phyloP scores from a whole-genome alignment of 2,888 invertebrate genomes.

The Leptopilina drosophilae region DNA sequence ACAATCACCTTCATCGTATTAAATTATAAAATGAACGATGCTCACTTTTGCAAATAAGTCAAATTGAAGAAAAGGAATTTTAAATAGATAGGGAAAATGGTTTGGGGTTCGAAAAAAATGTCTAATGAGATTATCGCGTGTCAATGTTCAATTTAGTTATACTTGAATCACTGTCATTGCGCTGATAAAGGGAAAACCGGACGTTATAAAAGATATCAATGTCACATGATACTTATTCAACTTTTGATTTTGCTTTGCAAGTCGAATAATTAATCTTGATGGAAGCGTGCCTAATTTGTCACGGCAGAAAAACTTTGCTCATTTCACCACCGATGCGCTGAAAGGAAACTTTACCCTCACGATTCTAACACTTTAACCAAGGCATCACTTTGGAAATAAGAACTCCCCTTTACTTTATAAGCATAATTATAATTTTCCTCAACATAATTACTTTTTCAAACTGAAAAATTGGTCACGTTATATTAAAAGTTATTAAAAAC shows the following conservation, averaged over 20 bases:
- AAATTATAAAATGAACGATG: conserved; percentile 15
- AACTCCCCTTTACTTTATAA: background rate
- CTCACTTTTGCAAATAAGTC: conserved; percentile 2
- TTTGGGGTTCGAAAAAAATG: background rate
- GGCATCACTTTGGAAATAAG: conserved; percentile 17
- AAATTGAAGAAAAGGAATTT: background rate
- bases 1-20: conserved; percentile 9
- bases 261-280: conserved; percentile 31
- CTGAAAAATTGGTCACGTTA: background rate
- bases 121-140: conserved; percentile 29
- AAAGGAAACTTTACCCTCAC: conserved; percentile 35
- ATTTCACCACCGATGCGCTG: conserved; percentile 8
- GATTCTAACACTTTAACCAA: conserved; percentile 20
- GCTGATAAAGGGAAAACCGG: background rate
- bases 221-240: conserved; percentile 22
- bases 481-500: background rate
- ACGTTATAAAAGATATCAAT: conserved; percentile 31
- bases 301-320: conserved; percentile 25
- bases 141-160: conserved; percentile 17
- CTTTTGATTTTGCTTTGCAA: conserved; percentile 30
- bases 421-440: conserved; percentile 35
- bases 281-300: conserved; percentile 25
- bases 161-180: conserved; percentile 22
- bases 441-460: conserved; percentile 50
- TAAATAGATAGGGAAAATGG: conserved; percentile 1